Conservation (phyloP, 2,797 vertebrate species). For the Liasis olivaceus region DNA sequence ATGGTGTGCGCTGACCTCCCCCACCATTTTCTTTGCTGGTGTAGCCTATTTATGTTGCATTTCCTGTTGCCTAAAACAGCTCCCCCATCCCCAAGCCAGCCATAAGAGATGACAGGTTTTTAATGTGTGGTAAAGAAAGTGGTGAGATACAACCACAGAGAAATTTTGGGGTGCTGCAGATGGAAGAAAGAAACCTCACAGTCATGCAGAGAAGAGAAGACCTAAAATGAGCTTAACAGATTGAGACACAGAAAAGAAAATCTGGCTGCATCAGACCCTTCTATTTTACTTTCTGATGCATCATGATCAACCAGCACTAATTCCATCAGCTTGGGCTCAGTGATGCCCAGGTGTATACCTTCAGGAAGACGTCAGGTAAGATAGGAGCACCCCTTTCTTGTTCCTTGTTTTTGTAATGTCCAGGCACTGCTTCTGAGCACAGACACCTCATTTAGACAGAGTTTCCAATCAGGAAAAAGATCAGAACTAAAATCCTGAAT, state of each 20-base stretch:
- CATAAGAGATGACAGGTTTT: background rate
- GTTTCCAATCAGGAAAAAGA: background rate
- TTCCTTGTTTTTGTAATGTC: background rate
- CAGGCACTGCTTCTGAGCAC: background rate
- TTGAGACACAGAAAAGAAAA: background rate
- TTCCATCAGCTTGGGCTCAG: background rate
- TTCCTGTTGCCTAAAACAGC: background rate
- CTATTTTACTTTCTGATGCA: background rate
- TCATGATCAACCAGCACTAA: background rate
- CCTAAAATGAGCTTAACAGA: background rate
- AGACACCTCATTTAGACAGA: background rate
- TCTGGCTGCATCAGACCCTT: background rate
- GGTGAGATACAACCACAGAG: background rate
- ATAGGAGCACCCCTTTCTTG: background rate
- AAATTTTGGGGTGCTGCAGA: background rate
- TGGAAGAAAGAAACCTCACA: background rate
- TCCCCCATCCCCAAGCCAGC: background rate
- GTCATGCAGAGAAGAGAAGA: background rate
- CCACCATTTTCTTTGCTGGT: too few species aligned
- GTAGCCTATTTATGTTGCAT: too few species aligned
- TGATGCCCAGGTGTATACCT: background rate
- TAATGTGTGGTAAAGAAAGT: background rate
- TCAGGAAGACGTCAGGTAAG: background rate
- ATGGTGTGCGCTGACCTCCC: too few species aligned
- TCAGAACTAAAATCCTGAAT: background rate